Percentiles rank a stretch among this genome's conserved stretches.
Evolutionary conservation across 2,888 invertebrate genomes (phyloP).

Genomic region (Drepana falcataria): DNA sequence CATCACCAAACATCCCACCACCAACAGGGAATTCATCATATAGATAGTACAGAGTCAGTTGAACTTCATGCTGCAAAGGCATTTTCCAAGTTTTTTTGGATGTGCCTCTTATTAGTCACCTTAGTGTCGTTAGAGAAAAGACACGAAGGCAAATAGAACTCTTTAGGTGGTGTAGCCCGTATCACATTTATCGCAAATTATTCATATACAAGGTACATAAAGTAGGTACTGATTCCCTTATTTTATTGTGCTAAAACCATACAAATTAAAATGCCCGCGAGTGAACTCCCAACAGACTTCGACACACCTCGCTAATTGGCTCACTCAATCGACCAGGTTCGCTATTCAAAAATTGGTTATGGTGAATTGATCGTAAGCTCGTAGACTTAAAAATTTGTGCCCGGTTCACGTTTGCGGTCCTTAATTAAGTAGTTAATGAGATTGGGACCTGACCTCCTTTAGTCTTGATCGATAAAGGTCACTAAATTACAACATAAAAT

Average conservation of each 20-base stretch:
- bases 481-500: conserved; percentile 38
- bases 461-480: conserved; percentile 49
- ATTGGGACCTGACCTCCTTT: conserved; percentile 47
- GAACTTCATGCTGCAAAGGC: no score
- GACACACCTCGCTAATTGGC: conserved; percentile 57
- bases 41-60: no score
- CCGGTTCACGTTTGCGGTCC: conserved; percentile 53
- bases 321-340: conserved; percentile 36
- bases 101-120: no score
- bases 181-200: no score
- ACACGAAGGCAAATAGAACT: no score
- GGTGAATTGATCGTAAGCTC: not conserved
- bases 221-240: conserved; percentile 4
- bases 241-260: conserved; percentile 11
- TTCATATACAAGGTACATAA: not conserved
- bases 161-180: no score
- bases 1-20: no score
- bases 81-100: no score
- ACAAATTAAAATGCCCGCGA: conserved; percentile 47
- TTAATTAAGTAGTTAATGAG: conserved; percentile 74
- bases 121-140: no score
- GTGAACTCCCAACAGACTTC: conserved; percentile 43
- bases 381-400: conserved; percentile 37
- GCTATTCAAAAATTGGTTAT: conserved; percentile 26
- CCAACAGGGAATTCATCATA: no score